Base-by-base conservation (phyloP, 2,888 invertebrate genomes). In the Neocrepidodera transversa region DNA sequence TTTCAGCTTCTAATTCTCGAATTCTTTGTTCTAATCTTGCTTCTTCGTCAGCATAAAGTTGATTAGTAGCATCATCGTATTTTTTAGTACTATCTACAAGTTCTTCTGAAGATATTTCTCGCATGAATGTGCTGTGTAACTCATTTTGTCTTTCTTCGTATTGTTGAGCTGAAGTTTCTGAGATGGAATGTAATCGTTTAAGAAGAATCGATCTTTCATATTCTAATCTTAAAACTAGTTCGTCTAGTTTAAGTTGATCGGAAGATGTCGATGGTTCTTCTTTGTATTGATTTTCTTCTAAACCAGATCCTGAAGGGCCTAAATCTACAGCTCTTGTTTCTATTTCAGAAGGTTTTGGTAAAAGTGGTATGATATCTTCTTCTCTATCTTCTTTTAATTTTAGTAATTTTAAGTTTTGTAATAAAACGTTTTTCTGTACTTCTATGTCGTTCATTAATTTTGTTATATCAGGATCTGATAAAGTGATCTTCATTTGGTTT, bases 11-110 rank as follows among this genome's bases (percentile, higher is more conserved):
- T 42, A 71, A 57, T 28, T 71, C 69, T 20, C 63, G 54, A 23
- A 68, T 64, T 4, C 69, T 51, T 47, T 71, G 68, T 20, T 61
- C 65, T 14, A 71, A 42, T 11, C 62, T 55, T n/a, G 64, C 60
- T 17, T 68, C 69, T 36, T 69, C 67, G 20, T 60, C 57, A 2
- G 57, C 60, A 35, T 54, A 68, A 42, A 70, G 54, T 51, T 70
- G 66, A 53, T 71, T 69, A 7, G 69, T 69, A 8, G 69, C 69
- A 18, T 69, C 68, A 40, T 70, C 68, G 28, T 49, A 61, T 16
- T 60, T 62, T 10, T 62, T 60, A 17, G 2, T 32, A 4, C 2
- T 2, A 1, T 23, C 14, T 0, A 56, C 32, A 1, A 65, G 32
- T 13, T 58, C 50, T 17, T 62, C 56, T 4, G 64, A 65, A 26